Evolutionary conservation across 2,797 vertebrate genomes (phyloP).

Genomic region (Acipenser ruthenus): DNA sequence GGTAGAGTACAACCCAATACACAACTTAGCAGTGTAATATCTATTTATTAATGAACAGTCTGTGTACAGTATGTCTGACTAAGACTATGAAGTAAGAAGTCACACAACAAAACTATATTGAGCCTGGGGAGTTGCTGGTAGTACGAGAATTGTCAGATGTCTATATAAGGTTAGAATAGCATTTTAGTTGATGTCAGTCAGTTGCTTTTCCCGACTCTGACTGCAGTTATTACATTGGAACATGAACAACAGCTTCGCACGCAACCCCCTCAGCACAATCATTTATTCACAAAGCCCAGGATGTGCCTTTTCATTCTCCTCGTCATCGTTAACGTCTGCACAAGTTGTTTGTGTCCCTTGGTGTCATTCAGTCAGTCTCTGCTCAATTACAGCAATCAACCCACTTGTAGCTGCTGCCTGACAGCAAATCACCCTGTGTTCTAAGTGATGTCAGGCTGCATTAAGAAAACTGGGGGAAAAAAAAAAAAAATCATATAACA

Average conservation of each 20-base stretch:
- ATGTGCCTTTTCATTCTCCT: not conserved
- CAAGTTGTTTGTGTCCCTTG: not conserved
- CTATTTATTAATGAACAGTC: too few species aligned
- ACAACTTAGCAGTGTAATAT: too few species aligned
- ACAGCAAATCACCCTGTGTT: not conserved
- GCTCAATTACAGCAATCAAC: slow-evolving; percentile 8
- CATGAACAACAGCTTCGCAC: too few species aligned
- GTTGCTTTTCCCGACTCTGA: not conserved
- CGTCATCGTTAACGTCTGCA: not conserved
- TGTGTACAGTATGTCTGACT: too few species aligned
- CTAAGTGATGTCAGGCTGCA: slow-evolving; percentile 2
- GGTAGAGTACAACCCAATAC: too few species aligned
- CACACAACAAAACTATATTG: too few species aligned
- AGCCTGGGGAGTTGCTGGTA: too few species aligned
- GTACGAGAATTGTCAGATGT: too few species aligned
- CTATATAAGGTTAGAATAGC: too few species aligned
- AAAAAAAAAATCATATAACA: slow-evolving; percentile 2
- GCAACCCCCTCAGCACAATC: not conserved
- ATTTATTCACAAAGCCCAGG: not conserved
- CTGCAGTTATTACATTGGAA: not conserved
- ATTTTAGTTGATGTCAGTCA: too few species aligned
- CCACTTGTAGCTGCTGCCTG: slow-evolving; percentile 1
- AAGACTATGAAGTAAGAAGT: too few species aligned
- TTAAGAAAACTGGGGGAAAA: slow-evolving; percentile 1
- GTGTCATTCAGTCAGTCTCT: slow-evolving; percentile 5